A percentile compares a stretch with the other conserved stretches of the same genome.
Evolutionary conservation across 64 coral and sea anemone species (phyloP).

Genomic region (Actinia tenebrosa): DNA sequence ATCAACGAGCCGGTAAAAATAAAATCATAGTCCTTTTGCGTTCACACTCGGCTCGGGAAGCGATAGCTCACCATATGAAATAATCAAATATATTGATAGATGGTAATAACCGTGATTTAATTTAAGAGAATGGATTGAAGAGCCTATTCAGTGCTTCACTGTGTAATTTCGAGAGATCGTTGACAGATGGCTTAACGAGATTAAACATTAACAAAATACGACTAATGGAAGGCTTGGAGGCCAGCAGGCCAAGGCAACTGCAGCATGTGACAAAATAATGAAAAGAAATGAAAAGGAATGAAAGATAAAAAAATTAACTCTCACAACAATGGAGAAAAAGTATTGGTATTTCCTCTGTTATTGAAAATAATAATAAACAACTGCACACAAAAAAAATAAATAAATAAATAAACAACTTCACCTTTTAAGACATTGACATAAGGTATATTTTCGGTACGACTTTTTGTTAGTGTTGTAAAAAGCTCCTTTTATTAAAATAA

Average conservation of each 20-base stretch:
- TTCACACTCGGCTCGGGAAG: neutral
- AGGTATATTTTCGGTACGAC: no score
- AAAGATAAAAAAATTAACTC: neutral
- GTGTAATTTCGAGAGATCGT: neutral
- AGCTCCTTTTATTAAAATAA: no score
- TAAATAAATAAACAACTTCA: no score
- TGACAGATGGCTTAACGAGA: neutral
- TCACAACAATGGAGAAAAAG: neutral
- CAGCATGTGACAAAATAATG: neutral
- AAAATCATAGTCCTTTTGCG: neutral
- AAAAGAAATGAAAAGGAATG: neutral
- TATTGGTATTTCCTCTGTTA: neutral
- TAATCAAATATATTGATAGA: neutral
- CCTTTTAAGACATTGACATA: no score
- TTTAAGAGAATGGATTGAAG: neutral
- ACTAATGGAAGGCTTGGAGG: neutral
- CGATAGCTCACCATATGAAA: neutral
- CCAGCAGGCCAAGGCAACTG: neutral
- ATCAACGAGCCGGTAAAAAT: neutral
- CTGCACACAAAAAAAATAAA: no score
- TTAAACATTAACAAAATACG: neutral
- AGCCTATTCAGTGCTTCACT: neutral
- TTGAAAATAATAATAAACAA: constrained; percentile 7
- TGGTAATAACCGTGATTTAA: neutral
- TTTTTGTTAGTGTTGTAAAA: no score